Conservation (phyloP, 2,888 invertebrate genomes). For the Saturnia pavonia region DNA sequence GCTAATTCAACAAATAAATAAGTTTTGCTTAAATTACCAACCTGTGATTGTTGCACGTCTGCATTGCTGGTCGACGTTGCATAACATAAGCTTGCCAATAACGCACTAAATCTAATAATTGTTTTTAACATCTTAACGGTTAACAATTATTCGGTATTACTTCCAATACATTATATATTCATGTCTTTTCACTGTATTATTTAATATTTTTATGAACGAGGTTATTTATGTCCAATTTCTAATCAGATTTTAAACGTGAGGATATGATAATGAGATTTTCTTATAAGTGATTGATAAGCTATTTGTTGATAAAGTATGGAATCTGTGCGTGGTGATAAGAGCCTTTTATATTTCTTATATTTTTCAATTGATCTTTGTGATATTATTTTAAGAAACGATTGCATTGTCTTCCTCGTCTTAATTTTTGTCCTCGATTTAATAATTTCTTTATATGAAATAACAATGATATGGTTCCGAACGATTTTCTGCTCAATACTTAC, state of each 20-base stretch:
- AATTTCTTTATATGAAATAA: neutral
- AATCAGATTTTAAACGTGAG: conserved; percentile 33
- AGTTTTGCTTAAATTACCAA: conserved; percentile 35
- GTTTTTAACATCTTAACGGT: conserved; percentile 17
- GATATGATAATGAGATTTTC: conserved; percentile 20
- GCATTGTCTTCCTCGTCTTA: neutral
- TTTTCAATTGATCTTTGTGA: neutral
- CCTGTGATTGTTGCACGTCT: conserved; percentile 61
- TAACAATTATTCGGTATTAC: neutral
- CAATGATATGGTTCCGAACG: neutral
- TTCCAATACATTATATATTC: neutral
- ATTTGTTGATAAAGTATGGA: conserved; percentile 11
- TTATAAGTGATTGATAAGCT: conserved; percentile 13
- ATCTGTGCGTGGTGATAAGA: conserved; percentile 17
- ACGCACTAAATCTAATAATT: conserved; percentile 42
- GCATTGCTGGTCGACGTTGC: conserved; percentile 50
- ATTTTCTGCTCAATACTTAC: too few species aligned
- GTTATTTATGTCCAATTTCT: conserved; percentile 23
- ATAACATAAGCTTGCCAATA: conserved; percentile 49
- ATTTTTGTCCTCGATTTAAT: neutral
- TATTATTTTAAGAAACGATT: neutral
- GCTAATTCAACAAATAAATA: too few species aligned
- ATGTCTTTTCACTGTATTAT: neutral
- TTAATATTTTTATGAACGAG: neutral
- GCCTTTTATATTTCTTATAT: neutral